Conservation (phyloP, 2,113 vertebrate genomes). For the Gymnorhina tibicen region DNA sequence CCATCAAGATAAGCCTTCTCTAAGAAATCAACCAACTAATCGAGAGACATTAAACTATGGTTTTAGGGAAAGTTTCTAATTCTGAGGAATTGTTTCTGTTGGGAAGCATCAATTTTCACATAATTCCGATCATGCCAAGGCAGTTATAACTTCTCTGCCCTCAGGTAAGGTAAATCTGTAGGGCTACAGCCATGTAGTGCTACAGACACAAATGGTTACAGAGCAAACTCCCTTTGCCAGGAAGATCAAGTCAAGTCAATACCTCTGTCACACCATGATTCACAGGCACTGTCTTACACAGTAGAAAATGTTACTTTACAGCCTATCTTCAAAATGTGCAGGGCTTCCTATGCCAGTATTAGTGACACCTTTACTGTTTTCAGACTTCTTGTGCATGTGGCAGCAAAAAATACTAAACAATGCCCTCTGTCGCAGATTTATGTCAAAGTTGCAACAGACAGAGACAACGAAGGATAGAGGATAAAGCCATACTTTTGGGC, state of each 20-base stretch:
- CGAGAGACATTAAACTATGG: neutral
- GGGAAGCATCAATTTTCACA: neutral
- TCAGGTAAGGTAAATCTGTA: neutral
- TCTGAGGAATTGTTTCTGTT: neutral
- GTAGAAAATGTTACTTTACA: neutral
- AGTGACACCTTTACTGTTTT: neutral
- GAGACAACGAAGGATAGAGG: neutral
- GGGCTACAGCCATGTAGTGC: neutral
- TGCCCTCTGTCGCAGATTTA: neutral
- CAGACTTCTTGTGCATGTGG: neutral
- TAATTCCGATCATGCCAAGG: neutral
- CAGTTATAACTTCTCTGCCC: neutral
- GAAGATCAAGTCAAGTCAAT: neutral
- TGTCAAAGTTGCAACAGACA: neutral
- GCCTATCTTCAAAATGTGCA: neutral
- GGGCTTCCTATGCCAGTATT: neutral
- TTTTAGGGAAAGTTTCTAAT: neutral
- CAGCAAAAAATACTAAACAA: neutral
- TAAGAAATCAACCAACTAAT: neutral
- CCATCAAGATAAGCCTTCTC: neutral
- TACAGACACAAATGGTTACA: neutral
- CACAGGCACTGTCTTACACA: neutral
- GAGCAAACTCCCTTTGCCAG: neutral
- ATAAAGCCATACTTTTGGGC: slow-evolving; percentile 89
- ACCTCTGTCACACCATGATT: neutral